Base-by-base conservation (phyloP, 2,797 vertebrate genomes). In the Triplophysa yarkandensis region DNA sequence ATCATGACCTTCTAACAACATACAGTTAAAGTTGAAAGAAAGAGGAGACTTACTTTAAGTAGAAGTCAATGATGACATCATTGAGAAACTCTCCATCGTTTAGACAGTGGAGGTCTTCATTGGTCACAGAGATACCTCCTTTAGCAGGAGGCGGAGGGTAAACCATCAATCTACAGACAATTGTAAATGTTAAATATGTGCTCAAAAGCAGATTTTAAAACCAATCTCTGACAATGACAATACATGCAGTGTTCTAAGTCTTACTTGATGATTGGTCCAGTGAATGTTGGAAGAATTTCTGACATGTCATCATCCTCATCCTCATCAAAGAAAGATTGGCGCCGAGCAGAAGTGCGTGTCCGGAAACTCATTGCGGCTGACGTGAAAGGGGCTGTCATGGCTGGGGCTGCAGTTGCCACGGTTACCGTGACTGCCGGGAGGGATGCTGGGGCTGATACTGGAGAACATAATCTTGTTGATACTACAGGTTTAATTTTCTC, bases 61-160 rank as follows among this genome's bases (percentile, higher is more conserved):
- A 99, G 90, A 99, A 99, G 92, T 99, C 97, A 85, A 99, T 96
- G 87, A 99, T 99, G 81, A 99, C 97, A 74, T 99, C 97, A 68
- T 99, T 99, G 43, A 99, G 93, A 91, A 99, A 99, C 76, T 99
- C 97, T 80, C 96, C 97, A 74, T 98, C 95, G 66, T 92, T 98
- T 83, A 99, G 93, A 88, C 97, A 99, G 90, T 98, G 96, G 67
- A 99, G 95, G 89, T 99, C 97, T 87, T 99, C 97, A 2, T 98
- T 99, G 30, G 96, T 99, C 80, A 99, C 97, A 0, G 93, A 94
- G 68, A 99, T 99, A 30, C 96, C 97, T 14, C 97, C 96, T 88
- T 97, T 98, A 84, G 97, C 93, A 34, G 96, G 97, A 83, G 97
- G 95, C 77, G 96, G 95, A 4, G 97, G 97, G 82, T 98, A 99